A percentile compares a stretch with the other conserved stretches of the same genome.
These are phyloP conservation scores for Ceratina australensis DNA, from an alignment of 1,140 invertebrate species.

Conservation along the genomic window DNA sequence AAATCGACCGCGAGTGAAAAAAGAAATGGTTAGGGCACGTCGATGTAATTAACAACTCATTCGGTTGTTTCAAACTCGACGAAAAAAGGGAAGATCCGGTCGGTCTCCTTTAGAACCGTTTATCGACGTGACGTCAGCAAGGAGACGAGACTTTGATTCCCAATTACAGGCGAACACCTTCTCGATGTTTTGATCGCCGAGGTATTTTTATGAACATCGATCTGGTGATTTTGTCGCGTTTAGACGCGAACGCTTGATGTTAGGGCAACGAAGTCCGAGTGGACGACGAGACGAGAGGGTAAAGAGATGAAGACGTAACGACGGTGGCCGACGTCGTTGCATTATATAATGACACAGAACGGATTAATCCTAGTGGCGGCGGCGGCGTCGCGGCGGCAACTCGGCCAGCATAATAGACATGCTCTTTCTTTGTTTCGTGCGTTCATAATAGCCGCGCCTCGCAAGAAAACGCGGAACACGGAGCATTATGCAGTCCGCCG, in stretches of 20 bases:
- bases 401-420: slow-evolving; percentile 64
- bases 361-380: slow-evolving; percentile 61
- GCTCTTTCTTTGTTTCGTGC: slow-evolving; percentile 65
- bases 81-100: slow-evolving; percentile 37
- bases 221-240: neutral
- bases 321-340: slow-evolving; percentile 25
- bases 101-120: slow-evolving; percentile 51
- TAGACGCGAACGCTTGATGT: too few species aligned
- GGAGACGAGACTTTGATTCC: slow-evolving; percentile 10
- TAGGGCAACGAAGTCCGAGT: neutral
- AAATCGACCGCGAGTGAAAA: slow-evolving; percentile 53
- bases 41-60: slow-evolving; percentile 59
- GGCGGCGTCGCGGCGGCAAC: slow-evolving; percentile 54
- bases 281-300: neutral
- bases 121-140: slow-evolving; percentile 49
- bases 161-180: slow-evolving; percentile 25
- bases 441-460: slow-evolving; percentile 63
- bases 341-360: slow-evolving; percentile 66
- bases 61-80: slow-evolving; percentile 52
- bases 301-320: slow-evolving; percentile 14
- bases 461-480: slow-evolving; percentile 66
- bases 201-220: neutral
- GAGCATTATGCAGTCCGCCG: slow-evolving; percentile 62
- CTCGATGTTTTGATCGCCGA: neutral
- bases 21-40: slow-evolving; percentile 48